Conservation (phyloP, 2,113 vertebrate species). For the Anhinga anhinga region DNA sequence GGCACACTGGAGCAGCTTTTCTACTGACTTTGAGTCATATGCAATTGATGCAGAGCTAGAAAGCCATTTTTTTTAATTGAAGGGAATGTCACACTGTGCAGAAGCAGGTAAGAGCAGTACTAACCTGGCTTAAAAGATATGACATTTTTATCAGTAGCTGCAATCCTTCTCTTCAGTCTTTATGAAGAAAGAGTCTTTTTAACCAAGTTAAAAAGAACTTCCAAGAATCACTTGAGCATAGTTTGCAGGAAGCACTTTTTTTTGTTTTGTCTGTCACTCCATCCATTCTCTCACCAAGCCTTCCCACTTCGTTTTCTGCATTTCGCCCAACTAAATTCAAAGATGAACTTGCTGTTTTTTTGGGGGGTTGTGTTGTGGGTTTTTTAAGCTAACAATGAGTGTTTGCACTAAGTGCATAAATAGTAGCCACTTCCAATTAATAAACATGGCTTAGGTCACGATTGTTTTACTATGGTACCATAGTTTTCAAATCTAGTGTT, state of each 20-base stretch:
- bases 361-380: accelerated
- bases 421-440: neutral
- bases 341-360: neutral
- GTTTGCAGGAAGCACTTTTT: neutral
- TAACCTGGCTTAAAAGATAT: neutral
- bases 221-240: neutral
- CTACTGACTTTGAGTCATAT: neutral
- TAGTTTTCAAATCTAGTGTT: neutral
- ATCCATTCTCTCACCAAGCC: neutral
- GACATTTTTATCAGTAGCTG: neutral
- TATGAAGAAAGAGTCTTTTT: neutral
- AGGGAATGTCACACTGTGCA: neutral
- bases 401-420: neutral
- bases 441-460: neutral
- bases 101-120: neutral
- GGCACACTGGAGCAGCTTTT: neutral
- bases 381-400: neutral
- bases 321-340: neutral
- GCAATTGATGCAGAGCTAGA: neutral
- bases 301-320: neutral
- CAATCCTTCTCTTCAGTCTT: neutral
- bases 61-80: neutral
- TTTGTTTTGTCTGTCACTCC: neutral
- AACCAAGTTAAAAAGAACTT: neutral
- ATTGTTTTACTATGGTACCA: neutral